These are phyloP conservation scores for Halcyon malimbica DNA, from an alignment of 2,113 vertebrate species.

Conservation along the genomic window DNA sequence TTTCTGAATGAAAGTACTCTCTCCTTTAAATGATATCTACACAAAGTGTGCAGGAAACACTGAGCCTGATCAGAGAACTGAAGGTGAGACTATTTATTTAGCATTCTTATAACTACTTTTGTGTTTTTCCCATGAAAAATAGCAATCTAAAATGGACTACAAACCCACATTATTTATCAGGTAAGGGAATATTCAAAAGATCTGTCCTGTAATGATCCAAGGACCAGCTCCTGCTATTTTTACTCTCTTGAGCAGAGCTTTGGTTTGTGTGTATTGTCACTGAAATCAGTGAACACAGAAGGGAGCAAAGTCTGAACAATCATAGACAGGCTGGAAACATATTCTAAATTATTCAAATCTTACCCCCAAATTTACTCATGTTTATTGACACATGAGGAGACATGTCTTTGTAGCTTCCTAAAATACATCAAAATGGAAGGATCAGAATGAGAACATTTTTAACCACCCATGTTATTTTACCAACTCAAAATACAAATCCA, in stretches of 20 bases:
- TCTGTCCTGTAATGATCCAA: background rate
- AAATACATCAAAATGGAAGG: background rate
- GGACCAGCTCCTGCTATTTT: background rate
- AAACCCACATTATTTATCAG: background rate
- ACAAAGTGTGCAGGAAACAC: background rate
- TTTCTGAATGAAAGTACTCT: background rate
- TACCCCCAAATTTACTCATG: background rate
- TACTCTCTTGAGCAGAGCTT: background rate
- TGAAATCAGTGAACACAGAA: background rate
- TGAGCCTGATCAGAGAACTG: background rate
- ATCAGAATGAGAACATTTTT: background rate
- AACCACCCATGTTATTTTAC: background rate
- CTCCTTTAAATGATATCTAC: background rate
- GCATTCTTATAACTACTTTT: background rate
- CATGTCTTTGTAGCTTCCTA: background rate
- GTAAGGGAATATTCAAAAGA: background rate
- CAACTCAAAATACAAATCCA: background rate
- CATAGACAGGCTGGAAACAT: background rate
- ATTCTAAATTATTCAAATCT: background rate
- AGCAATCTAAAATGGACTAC: background rate
- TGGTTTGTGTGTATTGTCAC: background rate
- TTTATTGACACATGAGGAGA: background rate
- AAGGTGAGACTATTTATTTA: slow-evolving; percentile 2
- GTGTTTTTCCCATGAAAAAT: background rate
- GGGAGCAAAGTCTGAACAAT: background rate